These are phyloP conservation scores for Agrilus mali DNA, from an alignment of 2,888 invertebrate genomes.

Conservation along the genomic window DNA sequence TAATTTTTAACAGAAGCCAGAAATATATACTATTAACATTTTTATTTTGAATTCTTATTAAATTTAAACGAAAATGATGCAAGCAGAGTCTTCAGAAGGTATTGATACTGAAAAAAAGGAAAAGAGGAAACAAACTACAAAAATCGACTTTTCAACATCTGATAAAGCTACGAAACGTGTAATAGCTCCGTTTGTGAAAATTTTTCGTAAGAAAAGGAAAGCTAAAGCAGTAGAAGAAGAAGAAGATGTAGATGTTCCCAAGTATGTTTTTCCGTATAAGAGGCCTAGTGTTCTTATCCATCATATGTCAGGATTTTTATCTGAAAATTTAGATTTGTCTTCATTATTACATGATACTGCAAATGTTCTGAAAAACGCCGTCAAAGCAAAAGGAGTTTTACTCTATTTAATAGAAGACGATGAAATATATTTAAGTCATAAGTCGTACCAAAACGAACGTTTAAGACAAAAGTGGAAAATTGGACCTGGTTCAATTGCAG, in stretches of 20 bases:
- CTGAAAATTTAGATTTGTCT: slow-evolving; percentile 43
- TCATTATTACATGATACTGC: slow-evolving; percentile 44
- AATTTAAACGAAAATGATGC: too few species aligned
- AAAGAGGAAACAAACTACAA: too few species aligned
- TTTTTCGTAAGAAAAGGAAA: slow-evolving; percentile 24
- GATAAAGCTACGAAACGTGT: slow-evolving; percentile 45
- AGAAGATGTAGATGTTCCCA: slow-evolving; percentile 22
- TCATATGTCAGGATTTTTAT: slow-evolving; percentile 35
- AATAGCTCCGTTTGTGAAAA: slow-evolving; percentile 42
- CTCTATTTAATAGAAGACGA: slow-evolving; percentile 25
- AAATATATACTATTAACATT: too few species aligned
- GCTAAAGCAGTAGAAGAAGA: slow-evolving; percentile 16
- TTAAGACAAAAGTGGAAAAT: slow-evolving; percentile 47
- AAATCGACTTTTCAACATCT: slow-evolving; percentile 29
- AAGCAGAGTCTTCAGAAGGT: too few species aligned
- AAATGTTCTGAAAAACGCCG: slow-evolving; percentile 41
- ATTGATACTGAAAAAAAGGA: too few species aligned
- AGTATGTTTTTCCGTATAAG: slow-evolving; percentile 26
- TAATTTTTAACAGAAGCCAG: too few species aligned
- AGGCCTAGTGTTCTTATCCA: slow-evolving; percentile 29
- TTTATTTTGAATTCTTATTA: too few species aligned
- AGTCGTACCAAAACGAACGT: slow-evolving; percentile 35
- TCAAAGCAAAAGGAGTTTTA: slow-evolving; percentile 39
- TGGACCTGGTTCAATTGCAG: slow-evolving; percentile 40
- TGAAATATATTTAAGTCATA: slow-evolving; percentile 42